phyloP scores from a whole-genome alignment of 2,797 vertebrate genomes.

The Takifugu rubripes region DNA sequence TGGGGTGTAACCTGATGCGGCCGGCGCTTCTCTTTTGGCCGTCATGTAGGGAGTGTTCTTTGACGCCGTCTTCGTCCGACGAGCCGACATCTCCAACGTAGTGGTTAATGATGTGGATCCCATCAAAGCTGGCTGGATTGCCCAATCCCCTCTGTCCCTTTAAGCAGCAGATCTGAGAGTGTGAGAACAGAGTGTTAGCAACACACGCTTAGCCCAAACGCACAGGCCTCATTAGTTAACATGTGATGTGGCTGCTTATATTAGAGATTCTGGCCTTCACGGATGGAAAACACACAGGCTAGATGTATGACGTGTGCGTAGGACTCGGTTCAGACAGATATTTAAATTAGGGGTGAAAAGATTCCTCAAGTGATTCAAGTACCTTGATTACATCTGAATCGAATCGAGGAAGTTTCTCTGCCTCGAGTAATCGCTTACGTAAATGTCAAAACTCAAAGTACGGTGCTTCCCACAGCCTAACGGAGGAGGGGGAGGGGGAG shows the following conservation, averaged over 20 bases:
- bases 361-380: too few species aligned
- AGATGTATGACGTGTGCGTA: too few species aligned
- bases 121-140: conserved; percentile 86
- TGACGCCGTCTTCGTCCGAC: conserved; percentile 88
- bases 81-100: conserved; percentile 84
- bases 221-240: neutral
- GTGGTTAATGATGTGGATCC: conserved; percentile 96
- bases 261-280: neutral
- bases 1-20: conserved; percentile 78
- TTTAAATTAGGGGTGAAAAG: too few species aligned
- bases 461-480: too few species aligned
- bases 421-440: too few species aligned
- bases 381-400: too few species aligned
- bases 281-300: neutral
- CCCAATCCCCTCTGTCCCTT: conserved; percentile 83
- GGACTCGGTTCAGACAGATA: too few species aligned
- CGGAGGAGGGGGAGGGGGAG: too few species aligned
- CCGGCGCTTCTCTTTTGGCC: conserved; percentile 62
- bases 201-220: neutral
- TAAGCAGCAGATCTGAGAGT: conserved; percentile 86
- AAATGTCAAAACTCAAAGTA: too few species aligned
- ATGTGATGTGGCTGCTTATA: neutral
- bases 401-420: too few species aligned
- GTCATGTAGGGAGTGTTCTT: conserved; percentile 55
- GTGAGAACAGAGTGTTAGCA: neutral